A percentile compares a stretch with the other conserved stretches of the same genome.
phyloP scores from a whole-genome alignment of 2,113 vertebrate genomes.

The Poecilia latipinna region DNA sequence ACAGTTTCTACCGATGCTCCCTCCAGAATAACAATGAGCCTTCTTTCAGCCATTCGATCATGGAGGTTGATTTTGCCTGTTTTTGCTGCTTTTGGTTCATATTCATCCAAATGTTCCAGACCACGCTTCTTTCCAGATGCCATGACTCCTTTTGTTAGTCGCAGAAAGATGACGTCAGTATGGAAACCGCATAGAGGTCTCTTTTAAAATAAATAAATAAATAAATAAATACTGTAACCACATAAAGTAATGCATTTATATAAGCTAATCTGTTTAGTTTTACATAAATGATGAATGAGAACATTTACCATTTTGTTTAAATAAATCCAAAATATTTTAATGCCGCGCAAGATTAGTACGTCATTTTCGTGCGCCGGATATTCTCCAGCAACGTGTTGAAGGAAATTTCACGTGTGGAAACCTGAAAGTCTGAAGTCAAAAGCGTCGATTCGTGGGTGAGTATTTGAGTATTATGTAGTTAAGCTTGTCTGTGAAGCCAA shows the following conservation, averaged over 20 bases:
- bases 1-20: constrained; percentile 94
- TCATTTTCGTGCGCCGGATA: constrained; percentile 61
- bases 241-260: neutral
- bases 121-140: constrained; percentile 82
- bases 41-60: constrained; percentile 79
- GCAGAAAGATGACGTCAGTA: constrained; percentile 59
- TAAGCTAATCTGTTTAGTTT: neutral
- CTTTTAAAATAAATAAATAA: too few relatives aligned
- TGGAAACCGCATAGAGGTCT: neutral
- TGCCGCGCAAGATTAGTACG: neutral
- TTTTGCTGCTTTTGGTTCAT: constrained; percentile 82
- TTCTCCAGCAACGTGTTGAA: constrained; percentile 60
- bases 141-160: constrained; percentile 80
- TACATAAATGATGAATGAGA: neutral
- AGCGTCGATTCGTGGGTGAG: constrained; percentile 46
- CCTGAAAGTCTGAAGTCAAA: neutral
- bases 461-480: constrained; percentile 8
- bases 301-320: neutral
- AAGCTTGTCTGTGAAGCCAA: neutral
- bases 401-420: constrained; percentile 59
- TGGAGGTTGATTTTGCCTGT: constrained; percentile 61
- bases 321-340: neutral
- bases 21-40: constrained; percentile 91
- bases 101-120: constrained; percentile 82
- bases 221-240: neutral